Conservation (phyloP, 2,113 vertebrate species). For the Azemiops feae region DNA sequence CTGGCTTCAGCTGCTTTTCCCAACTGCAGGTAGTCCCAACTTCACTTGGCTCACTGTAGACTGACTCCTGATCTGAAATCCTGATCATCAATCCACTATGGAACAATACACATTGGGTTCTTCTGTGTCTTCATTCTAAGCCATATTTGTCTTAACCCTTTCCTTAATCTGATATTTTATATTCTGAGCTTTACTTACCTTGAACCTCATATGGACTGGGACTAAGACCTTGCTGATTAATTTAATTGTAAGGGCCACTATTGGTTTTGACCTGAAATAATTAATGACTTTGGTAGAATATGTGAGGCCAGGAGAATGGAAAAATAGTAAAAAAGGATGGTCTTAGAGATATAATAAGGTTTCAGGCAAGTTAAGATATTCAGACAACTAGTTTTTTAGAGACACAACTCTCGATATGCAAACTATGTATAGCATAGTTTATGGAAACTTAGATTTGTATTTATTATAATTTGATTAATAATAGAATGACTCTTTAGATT, state of each 20-base stretch:
- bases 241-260: background rate
- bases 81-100: background rate
- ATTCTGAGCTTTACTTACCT: background rate
- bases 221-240: background rate
- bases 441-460: background rate
- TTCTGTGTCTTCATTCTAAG: background rate
- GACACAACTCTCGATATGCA: background rate
- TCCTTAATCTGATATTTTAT: background rate
- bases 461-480: background rate
- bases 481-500: background rate
- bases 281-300: background rate
- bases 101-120: background rate
- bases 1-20: background rate
- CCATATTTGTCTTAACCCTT: background rate
- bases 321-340: background rate
- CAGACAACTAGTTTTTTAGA: background rate
- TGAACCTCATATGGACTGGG: background rate
- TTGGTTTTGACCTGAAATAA: background rate
- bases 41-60: background rate
- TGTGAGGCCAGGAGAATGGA: background rate
- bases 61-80: background rate
- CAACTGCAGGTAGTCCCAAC: background rate
- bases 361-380: background rate
- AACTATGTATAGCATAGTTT: background rate
- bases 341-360: background rate